Evolutionary conservation across 2,113 vertebrate genomes (phyloP).

Genomic region (Crotalus helleri): DNA sequence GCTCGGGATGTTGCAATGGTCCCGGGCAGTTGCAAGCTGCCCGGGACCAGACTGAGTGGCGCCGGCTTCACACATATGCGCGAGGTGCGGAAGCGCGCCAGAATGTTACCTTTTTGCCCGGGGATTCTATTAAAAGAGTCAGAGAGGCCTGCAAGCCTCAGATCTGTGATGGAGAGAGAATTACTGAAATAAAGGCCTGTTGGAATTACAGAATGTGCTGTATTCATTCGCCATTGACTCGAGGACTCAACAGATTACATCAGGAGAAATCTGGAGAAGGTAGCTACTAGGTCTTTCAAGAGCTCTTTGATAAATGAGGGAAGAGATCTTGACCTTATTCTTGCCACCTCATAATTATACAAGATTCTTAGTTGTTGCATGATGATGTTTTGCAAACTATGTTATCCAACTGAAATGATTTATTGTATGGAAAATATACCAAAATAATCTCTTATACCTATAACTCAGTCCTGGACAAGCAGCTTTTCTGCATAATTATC

Average conservation of each 20-base stretch:
- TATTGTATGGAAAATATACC: background rate
- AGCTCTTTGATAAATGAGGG: background rate
- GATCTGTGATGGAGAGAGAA: too few relatives aligned
- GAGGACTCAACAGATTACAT: background rate
- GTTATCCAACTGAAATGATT: background rate
- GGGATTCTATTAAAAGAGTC: too few relatives aligned
- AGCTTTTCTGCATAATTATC: background rate
- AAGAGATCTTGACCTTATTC: background rate
- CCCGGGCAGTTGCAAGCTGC: too few relatives aligned
- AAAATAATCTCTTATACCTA: background rate
- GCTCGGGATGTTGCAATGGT: too few relatives aligned
- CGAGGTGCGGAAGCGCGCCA: too few relatives aligned
- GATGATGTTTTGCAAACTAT: background rate
- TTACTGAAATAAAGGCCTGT: too few relatives aligned
- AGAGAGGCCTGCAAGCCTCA: too few relatives aligned
- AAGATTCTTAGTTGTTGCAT: background rate
- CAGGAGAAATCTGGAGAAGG: background rate
- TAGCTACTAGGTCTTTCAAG: background rate
- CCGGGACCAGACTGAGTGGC: too few relatives aligned
- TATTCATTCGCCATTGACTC: too few relatives aligned
- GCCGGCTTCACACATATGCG: too few relatives aligned
- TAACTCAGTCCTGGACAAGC: background rate
- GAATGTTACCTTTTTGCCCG: too few relatives aligned
- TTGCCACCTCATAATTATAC: background rate
- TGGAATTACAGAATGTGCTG: too few relatives aligned